Evolutionary conservation across 2,797 vertebrate species (phyloP).

Genomic region (Pangasius macronema): DNA sequence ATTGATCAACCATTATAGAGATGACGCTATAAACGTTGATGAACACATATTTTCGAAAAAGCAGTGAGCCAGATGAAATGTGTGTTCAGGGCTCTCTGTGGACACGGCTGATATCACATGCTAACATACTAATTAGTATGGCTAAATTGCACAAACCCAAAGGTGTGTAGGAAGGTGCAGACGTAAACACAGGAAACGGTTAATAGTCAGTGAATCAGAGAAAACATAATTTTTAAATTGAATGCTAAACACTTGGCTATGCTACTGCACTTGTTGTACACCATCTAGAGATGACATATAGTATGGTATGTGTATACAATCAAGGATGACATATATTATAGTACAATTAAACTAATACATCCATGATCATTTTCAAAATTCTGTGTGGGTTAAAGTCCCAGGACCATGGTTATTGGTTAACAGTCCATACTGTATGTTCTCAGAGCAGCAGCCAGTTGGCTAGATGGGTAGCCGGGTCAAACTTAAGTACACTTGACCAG

Average conservation of each 20-base stretch:
- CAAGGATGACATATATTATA: neutral
- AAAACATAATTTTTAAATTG: neutral
- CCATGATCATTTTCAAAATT: neutral
- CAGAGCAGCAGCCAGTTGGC: neutral
- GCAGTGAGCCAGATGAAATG: slow-evolving; percentile 1
- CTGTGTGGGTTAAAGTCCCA: neutral
- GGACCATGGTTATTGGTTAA: neutral
- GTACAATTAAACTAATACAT: neutral
- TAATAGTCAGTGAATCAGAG: neutral
- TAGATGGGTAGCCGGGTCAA: neutral
- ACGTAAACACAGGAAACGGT: neutral
- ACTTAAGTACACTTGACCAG: neutral
- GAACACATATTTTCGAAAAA: neutral
- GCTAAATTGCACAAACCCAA: neutral
- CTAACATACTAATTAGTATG: neutral
- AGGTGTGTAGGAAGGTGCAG: neutral
- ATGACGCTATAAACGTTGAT: neutral
- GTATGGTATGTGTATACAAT: neutral
- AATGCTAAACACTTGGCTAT: neutral
- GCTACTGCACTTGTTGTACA: neutral
- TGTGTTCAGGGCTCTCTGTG: neutral
- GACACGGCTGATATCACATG: neutral
- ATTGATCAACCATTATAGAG: slow-evolving; percentile 10
- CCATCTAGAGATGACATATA: neutral
- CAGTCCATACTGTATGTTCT: neutral